Conservation (phyloP, 2,113 vertebrate species). For the Silurus meridionalis region DNA sequence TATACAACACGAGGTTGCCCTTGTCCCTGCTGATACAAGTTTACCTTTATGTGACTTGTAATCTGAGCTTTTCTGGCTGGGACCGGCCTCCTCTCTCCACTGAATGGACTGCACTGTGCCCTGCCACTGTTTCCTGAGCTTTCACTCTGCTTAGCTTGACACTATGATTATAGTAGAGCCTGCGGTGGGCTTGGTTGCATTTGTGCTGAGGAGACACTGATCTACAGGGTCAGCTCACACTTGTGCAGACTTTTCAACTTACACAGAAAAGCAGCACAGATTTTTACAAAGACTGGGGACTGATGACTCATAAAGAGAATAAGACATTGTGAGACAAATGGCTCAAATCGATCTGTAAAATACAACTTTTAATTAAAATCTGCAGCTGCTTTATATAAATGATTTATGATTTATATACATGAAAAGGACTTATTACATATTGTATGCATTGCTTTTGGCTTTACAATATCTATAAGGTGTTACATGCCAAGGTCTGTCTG, state of each 20-base stretch:
- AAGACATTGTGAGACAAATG: neutral
- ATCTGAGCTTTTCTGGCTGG: slow-evolving; percentile 58
- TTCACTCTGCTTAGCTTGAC: slow-evolving; percentile 60
- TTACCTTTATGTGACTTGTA: slow-evolving; percentile 58
- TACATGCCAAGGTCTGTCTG: neutral
- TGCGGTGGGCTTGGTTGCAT: slow-evolving; percentile 30
- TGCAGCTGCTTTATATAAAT: neutral
- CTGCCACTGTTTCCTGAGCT: slow-evolving; percentile 54
- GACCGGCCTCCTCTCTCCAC: slow-evolving; percentile 30
- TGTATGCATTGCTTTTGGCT: neutral
- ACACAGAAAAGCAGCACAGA: slow-evolving; percentile 32
- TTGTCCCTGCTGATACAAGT: slow-evolving; percentile 59
- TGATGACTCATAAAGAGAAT: neutral
- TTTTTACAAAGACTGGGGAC: neutral
- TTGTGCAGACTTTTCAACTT: slow-evolving; percentile 52
- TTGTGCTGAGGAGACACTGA: slow-evolving; percentile 50
- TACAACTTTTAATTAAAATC: neutral
- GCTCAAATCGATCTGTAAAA: neutral
- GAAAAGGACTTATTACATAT: neutral
- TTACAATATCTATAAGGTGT: neutral
- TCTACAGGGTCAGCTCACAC: slow-evolving; percentile 55
- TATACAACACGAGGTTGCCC: slow-evolving; percentile 47
- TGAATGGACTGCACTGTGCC: slow-evolving; percentile 46
- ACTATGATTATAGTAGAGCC: slow-evolving; percentile 57
- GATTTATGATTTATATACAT: neutral